Evolutionary conservation across 2,113 vertebrate genomes (phyloP).

Genomic region (Channa maculata): DNA sequence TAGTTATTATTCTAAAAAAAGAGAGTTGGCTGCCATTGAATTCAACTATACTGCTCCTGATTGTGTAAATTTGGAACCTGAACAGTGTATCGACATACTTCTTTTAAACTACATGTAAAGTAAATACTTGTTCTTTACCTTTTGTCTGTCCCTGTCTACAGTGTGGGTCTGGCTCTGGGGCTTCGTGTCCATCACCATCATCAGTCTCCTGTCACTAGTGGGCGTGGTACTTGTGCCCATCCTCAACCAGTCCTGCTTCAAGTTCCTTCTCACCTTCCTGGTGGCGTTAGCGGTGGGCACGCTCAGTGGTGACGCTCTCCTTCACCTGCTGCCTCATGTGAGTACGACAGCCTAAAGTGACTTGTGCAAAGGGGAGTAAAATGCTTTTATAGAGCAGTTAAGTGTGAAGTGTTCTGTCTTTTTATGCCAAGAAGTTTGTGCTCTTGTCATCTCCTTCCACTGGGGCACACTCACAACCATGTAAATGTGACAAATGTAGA

Average conservation of each 20-base stretch:
- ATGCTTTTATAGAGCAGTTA: no score
- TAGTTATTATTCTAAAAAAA: neutral
- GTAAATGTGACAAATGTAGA: no score
- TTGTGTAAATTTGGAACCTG: no score
- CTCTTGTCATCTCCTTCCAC: no score
- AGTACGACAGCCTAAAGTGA: slow-evolving; percentile 59
- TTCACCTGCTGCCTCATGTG: slow-evolving; percentile 97
- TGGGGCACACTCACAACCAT: no score
- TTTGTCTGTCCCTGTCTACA: slow-evolving; percentile 54
- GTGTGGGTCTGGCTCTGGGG: slow-evolving; percentile 96
- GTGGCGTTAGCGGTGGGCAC: slow-evolving; percentile 98
- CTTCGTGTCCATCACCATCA: slow-evolving; percentile 97
- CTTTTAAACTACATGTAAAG: neutral
- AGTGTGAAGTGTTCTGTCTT: no score
- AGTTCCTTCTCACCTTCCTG: slow-evolving; percentile 98
- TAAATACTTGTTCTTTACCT: neutral
- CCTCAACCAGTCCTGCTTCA: slow-evolving; percentile 98
- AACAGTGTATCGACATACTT: neutral
- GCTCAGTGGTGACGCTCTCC: slow-evolving; percentile 96
- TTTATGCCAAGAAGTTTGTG: no score
- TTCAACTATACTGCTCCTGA: no score
- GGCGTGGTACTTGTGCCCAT: slow-evolving; percentile 96
- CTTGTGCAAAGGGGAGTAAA: neutral
- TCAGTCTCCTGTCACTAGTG: slow-evolving; percentile 96
- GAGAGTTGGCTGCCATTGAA: no score